Conservation (phyloP, 1,140 invertebrate genomes). For the Hyposmocoma kahamanoa region DNA sequence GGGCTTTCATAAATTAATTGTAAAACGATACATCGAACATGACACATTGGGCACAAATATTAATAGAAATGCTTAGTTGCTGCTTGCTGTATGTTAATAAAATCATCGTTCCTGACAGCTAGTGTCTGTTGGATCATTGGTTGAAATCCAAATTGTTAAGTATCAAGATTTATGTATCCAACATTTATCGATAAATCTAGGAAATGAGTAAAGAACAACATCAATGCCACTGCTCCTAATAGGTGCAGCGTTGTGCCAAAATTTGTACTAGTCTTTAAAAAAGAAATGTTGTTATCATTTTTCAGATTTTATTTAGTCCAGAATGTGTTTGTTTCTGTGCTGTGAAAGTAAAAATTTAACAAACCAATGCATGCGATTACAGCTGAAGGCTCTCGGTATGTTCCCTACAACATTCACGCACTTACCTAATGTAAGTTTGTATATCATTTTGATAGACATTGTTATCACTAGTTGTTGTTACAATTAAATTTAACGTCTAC, state of each 20-base stretch:
- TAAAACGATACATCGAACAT: slow-evolving; percentile 71
- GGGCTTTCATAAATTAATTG: slow-evolving; percentile 61
- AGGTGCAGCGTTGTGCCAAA: slow-evolving; percentile 69
- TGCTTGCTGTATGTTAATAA: slow-evolving; percentile 45
- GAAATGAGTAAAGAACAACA: slow-evolving; percentile 43
- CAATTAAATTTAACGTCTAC: too few species aligned
- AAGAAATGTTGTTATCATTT: slow-evolving; percentile 71
- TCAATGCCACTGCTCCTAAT: slow-evolving; percentile 53
- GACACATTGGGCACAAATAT: slow-evolving; percentile 71
- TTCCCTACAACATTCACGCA: too few species aligned
- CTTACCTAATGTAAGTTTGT: too few species aligned
- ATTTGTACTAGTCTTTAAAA: slow-evolving; percentile 70
- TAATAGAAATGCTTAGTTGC: slow-evolving; percentile 40
- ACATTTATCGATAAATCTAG: neutral
- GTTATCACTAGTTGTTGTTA: too few species aligned
- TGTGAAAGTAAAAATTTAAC: slow-evolving; percentile 62
- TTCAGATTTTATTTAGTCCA: slow-evolving; percentile 74
- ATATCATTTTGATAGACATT: too few species aligned
- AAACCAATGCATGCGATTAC: slow-evolving; percentile 62
- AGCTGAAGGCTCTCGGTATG: too few species aligned
- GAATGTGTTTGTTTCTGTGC: slow-evolving; percentile 71
- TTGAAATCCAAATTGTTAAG: neutral
- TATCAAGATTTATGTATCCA: neutral
- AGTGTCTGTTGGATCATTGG: slow-evolving; percentile 30
- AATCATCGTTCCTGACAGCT: slow-evolving; percentile 37